Conservation (phyloP, 2,797 vertebrate species). For the Cercopithecus neglectus region DNA sequence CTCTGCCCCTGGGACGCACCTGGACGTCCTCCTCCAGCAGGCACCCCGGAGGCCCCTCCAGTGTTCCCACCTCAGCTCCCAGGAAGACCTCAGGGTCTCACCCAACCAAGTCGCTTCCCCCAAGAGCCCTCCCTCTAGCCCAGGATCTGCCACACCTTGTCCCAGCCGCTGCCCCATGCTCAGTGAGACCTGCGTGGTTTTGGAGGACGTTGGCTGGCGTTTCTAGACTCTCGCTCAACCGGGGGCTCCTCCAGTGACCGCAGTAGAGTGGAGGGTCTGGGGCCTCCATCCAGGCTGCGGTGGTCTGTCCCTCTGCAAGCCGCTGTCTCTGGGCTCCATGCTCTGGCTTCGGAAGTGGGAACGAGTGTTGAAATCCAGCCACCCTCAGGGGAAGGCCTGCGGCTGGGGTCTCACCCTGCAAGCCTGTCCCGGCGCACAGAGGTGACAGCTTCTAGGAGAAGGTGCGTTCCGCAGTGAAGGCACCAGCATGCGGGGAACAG, state of each 20-base stretch:
- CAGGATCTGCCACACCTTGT: too few relatives aligned
- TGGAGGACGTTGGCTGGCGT: rapidly evolving
- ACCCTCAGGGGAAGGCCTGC: not conserved
- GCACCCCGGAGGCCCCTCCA: not conserved
- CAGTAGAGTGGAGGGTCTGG: too few relatives aligned
- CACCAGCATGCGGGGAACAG: not conserved
- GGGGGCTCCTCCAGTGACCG: not conserved
- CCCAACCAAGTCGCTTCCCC: too few relatives aligned
- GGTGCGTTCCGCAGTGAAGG: not conserved
- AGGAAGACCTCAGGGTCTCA: not conserved
- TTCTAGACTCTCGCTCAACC: not conserved
- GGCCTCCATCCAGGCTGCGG: too few relatives aligned
- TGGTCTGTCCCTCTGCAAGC: too few relatives aligned
- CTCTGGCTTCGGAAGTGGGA: not conserved
- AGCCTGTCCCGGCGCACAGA: not conserved
- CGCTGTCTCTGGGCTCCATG: too few relatives aligned
- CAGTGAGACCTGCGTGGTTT: rapidly evolving
- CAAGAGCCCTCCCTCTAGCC: not conserved
- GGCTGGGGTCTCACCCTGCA: not conserved
- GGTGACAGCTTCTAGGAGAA: not conserved
- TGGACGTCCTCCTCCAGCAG: too few relatives aligned
- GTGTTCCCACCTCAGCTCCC: not conserved
- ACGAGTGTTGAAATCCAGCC: not conserved
- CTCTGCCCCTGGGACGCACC: not conserved
- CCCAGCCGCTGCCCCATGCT: rapidly evolving